Conservation (phyloP, 2,113 vertebrate genomes). For the Toxotes chatareus region DNA sequence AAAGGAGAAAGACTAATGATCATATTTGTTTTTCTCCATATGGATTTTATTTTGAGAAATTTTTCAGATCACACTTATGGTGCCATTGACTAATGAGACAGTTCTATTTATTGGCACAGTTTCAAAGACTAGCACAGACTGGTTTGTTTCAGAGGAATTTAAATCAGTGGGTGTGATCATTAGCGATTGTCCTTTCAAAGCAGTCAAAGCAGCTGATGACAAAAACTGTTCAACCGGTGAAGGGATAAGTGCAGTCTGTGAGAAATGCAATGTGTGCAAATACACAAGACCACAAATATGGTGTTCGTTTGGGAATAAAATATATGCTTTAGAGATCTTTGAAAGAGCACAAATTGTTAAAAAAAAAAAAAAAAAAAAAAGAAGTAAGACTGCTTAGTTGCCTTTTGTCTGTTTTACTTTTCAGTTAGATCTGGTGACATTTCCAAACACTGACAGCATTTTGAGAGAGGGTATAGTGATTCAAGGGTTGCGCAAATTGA, state of each 20-base stretch:
- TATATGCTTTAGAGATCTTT: too few relatives aligned
- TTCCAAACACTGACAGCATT: too few relatives aligned
- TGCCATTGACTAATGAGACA: neutral
- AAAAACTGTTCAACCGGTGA: neutral
- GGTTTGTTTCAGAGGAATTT: neutral
- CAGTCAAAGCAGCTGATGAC: neutral
- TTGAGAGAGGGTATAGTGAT: too few relatives aligned
- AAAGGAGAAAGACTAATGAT: neutral
- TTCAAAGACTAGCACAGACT: neutral
- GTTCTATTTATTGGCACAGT: neutral
- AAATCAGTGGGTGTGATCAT: neutral
- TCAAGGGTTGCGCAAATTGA: neutral
- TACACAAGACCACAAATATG: neutral
- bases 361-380: too few relatives aligned
- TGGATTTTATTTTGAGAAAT: neutral
- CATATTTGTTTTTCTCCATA: neutral
- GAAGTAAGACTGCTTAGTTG: too few relatives aligned
- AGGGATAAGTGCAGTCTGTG: neutral
- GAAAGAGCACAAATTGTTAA: too few relatives aligned
- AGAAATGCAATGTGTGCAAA: neutral
- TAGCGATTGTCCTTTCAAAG: neutral
- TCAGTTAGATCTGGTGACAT: too few relatives aligned
- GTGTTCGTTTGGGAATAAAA: too few relatives aligned
- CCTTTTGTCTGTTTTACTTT: too few relatives aligned
- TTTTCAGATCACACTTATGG: neutral